phyloP scores from a whole-genome alignment of 2,888 invertebrate species.

The Drosophila subsilvestris region DNA sequence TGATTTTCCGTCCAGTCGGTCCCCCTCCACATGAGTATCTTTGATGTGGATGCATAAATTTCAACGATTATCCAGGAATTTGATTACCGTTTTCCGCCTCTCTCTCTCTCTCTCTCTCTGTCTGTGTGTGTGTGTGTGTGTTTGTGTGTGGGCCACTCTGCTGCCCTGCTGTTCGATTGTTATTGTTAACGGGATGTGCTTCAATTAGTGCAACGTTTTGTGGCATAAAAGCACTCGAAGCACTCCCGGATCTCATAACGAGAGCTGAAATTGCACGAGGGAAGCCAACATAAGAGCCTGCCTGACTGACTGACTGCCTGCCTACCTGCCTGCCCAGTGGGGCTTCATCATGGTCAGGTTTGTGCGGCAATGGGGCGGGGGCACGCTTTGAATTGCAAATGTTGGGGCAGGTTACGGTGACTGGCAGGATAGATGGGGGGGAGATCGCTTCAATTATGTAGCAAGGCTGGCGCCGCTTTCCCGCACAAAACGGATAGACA shows the following conservation, averaged over 20 bases:
- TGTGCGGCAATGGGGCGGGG: not conserved
- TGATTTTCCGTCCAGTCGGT: conserved; percentile 45
- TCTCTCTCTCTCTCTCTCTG: not conserved
- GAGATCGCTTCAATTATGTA: conserved; percentile 45
- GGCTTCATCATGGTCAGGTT: not conserved
- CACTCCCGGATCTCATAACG: conserved; percentile 47
- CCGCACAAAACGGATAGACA: conserved; percentile 18
- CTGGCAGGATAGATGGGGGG: conserved; percentile 12
- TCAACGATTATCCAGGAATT: conserved; percentile 57
- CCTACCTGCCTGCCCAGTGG: too few species aligned
- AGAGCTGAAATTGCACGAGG: conserved; percentile 41
- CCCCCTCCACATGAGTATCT: conserved; percentile 10
- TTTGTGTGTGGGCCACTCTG: not conserved
- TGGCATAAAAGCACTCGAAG: conserved; percentile 36
- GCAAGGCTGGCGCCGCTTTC: conserved; percentile 17
- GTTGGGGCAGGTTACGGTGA: conserved; percentile 34
- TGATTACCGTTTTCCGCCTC: conserved; percentile 40
- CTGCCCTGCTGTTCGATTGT: conserved; percentile 21
- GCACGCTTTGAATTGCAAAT: conserved; percentile 73
- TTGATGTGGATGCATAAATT: conserved; percentile 58
- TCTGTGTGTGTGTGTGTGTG: not conserved
- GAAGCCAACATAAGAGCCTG: conserved; percentile 8
- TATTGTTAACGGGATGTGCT: conserved; percentile 46
- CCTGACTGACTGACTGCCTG: too few species aligned
- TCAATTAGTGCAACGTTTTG: conserved; percentile 73